Conservation (phyloP, 2,888 invertebrate species). For the Drosophila phalerata region DNA sequence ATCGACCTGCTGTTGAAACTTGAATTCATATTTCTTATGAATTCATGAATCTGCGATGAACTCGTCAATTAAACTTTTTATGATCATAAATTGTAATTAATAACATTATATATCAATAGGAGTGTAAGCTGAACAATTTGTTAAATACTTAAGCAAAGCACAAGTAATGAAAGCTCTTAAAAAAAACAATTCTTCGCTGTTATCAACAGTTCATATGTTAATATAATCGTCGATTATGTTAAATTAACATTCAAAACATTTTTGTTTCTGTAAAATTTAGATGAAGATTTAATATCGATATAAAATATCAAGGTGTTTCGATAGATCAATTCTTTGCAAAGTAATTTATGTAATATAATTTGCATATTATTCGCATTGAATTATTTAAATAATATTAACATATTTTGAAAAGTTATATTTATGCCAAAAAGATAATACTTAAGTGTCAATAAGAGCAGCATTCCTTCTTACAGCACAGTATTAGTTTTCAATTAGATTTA, state of each 20-base stretch:
- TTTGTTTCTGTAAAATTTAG: neutral
- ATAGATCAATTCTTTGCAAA: too few relatives aligned
- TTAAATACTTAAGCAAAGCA: neutral
- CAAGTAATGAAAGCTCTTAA: constrained; percentile 4
- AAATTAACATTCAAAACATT: neutral
- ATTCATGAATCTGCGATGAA: neutral
- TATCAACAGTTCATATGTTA: constrained; percentile 13
- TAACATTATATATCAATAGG: neutral
- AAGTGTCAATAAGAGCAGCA: neutral
- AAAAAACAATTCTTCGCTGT: neutral
- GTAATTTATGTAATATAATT: too few relatives aligned
- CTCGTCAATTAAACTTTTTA: neutral
- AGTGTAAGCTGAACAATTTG: neutral
- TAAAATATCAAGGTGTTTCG: too few relatives aligned
- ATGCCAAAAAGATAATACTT: too few relatives aligned
- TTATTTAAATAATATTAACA: too few relatives aligned
- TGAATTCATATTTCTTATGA: constrained; percentile 8
- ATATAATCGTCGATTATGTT: neutral
- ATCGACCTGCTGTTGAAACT: constrained; percentile 10
- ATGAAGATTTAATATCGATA: neutral
- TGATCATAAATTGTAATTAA: neutral
- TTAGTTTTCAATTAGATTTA: too few relatives aligned
- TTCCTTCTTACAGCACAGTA: neutral
- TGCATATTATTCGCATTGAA: too few relatives aligned
- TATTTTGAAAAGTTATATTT: neutral